Base-by-base conservation (phyloP, 92 coral and sea anemone genomes). In the Metridium senile region DNA sequence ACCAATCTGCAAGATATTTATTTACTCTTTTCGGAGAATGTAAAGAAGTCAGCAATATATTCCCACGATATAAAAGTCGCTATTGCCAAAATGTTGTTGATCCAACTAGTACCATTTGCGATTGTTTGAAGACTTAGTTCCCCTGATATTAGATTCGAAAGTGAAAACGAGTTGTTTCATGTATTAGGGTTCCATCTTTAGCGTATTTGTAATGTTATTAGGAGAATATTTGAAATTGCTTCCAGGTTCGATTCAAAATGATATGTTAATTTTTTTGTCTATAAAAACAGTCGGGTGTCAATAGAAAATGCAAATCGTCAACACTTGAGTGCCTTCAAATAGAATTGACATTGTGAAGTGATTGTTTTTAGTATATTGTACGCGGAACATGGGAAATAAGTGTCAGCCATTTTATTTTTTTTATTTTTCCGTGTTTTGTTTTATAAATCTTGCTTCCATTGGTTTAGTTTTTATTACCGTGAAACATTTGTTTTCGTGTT, bases 221-320 rank as follows among this genome's bases (percentile, higher is more conserved):
- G 22, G 2, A 26, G 32, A 61, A 2, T 22, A 27, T 26, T 61
- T 26, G 28, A 8, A 22, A 61, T 22, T 1, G 22, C 66, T 61
- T 61, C 66, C 30, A 61, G 33, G 31, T 61, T 26, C n/a, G 33
- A 17, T 0, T 25, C 25, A 27, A 13, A 39, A 39, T 39, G 49
- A 28, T 72, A 72, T 72, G 76, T 33, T 45, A 72, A 72, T 72
- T 21, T 10, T 13, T 7, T 43, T 31, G 76, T 56, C 66, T 61
- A 54, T 22, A 22, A 54, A 54, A 61, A 3, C 76, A 52, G 76
- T 72, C 65, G 65, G 76, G 76, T 72, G 76, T 72, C 76, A 68
- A 56, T 27, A 29, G 17, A 52, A 59, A 72, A 72, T 72, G 62
- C 76, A 72, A 56, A 72, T 72, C 21, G 26, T 72, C 10, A n/a